Conservation (phyloP, 2,797 vertebrate genomes). For the Gallinago solitaria region DNA sequence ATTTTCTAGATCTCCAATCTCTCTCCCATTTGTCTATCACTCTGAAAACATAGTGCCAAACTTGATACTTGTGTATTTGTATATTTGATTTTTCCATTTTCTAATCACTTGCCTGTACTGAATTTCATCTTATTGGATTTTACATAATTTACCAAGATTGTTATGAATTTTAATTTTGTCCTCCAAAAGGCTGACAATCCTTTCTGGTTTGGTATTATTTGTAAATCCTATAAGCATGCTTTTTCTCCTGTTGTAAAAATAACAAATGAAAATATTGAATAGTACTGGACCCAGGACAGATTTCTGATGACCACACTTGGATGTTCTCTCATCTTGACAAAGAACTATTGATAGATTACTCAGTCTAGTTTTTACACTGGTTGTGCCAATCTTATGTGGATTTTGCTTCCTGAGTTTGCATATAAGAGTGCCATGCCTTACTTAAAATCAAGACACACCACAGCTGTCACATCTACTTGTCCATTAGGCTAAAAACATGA, state of each 20-base stretch:
- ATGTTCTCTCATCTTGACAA: conserved; percentile 20
- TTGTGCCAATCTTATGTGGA: not conserved
- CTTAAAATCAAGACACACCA: not conserved
- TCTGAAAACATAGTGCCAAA: not conserved
- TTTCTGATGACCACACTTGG: conserved; percentile 28
- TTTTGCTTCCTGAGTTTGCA: not conserved
- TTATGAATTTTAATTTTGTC: not conserved
- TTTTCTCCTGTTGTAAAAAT: conserved; percentile 26
- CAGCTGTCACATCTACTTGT: not conserved
- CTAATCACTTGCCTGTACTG: not conserved
- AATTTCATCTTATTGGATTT: not conserved
- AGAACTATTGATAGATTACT: conserved; percentile 22
- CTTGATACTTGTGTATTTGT: not conserved
- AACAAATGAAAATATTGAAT: conserved; percentile 21
- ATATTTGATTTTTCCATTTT: not conserved
- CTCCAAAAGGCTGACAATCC: not conserved
- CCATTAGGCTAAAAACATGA: not conserved
- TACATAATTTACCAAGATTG: not conserved
- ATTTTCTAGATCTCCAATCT: not conserved
- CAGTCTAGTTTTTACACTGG: not conserved
- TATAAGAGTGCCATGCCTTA: not conserved
- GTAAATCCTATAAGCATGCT: not conserved
- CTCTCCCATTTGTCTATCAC: not conserved
- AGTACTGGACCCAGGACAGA: conserved; percentile 7
- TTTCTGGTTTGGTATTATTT: not conserved